These are phyloP conservation scores for Onychostruthus taczanowskii DNA, from an alignment of 2,113 vertebrate species.

Conservation along the genomic window DNA sequence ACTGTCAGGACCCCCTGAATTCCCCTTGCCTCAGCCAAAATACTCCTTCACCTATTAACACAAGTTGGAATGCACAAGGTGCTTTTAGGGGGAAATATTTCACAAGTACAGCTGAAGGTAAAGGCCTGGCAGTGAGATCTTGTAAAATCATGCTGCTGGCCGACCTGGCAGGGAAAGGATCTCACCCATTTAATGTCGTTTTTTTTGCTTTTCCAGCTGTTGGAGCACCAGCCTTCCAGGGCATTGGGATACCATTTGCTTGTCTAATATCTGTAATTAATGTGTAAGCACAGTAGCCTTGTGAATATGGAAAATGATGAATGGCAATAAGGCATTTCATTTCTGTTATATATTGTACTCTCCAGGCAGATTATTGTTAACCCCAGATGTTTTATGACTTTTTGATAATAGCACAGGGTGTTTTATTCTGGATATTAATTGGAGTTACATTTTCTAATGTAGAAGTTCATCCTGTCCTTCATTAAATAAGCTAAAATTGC, in stretches of 20 bases:
- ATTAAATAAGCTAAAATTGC: neutral
- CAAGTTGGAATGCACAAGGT: neutral
- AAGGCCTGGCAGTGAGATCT: neutral
- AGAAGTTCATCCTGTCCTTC: neutral
- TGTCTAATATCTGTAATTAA: conserved; percentile 39
- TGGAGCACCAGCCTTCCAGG: neutral
- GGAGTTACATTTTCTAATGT: neutral
- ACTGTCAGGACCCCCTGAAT: neutral
- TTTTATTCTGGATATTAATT: conserved; percentile 36
- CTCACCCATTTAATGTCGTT: neutral
- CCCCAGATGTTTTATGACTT: conserved; percentile 34
- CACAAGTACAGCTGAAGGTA: neutral
- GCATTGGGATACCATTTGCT: neutral
- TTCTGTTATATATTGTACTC: neutral
- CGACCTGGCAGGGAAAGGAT: neutral
- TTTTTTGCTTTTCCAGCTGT: neutral
- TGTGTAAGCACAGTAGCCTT: neutral
- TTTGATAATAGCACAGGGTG: neutral
- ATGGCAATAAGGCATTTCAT: neutral
- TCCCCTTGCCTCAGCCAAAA: neutral
- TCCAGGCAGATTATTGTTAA: conserved; percentile 7
- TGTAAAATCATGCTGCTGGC: neutral
- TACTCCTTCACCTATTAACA: neutral
- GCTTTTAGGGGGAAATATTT: neutral
- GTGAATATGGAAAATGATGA: neutral